Percentiles rank a stretch among this genome's conserved stretches.
These are phyloP conservation scores for Limnephilus auricula DNA, from an alignment of 2,888 invertebrate species.

Conservation along the genomic window DNA sequence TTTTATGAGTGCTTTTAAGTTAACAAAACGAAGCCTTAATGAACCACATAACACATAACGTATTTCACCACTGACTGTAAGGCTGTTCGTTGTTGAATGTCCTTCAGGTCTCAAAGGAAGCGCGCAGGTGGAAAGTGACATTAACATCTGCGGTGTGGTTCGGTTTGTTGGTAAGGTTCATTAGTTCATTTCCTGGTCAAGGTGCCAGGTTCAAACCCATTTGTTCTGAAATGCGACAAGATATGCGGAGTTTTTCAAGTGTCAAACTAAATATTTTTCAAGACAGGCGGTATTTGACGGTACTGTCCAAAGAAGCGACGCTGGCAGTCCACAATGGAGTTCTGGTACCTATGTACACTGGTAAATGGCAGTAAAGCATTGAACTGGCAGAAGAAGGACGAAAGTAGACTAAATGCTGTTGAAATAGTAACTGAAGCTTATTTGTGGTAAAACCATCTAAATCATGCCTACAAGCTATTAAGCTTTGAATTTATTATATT, in stretches of 20 bases:
- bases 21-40: background rate
- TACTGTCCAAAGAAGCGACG: no score
- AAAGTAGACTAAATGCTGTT: no score
- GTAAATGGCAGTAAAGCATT: no score
- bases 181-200: constrained; percentile 62
- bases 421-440: no score
- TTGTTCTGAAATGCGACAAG: background rate
- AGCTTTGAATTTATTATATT: no score
- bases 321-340: no score
- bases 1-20: background rate
- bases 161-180: constrained; percentile 50
- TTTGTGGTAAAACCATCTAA: no score
- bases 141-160: constrained; percentile 52
- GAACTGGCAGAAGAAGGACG: no score
- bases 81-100: background rate
- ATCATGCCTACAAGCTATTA: no score
- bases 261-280: no score
- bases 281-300: no score
- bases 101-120: background rate
- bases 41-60: background rate
- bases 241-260: background rate
- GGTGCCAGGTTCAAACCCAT: constrained; percentile 39
- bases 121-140: background rate
- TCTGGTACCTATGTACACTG: no score
- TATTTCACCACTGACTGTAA: background rate